Evolutionary conservation across 2,113 vertebrate species (phyloP).

Genomic region (Hippocampus guttulatus): DNA sequence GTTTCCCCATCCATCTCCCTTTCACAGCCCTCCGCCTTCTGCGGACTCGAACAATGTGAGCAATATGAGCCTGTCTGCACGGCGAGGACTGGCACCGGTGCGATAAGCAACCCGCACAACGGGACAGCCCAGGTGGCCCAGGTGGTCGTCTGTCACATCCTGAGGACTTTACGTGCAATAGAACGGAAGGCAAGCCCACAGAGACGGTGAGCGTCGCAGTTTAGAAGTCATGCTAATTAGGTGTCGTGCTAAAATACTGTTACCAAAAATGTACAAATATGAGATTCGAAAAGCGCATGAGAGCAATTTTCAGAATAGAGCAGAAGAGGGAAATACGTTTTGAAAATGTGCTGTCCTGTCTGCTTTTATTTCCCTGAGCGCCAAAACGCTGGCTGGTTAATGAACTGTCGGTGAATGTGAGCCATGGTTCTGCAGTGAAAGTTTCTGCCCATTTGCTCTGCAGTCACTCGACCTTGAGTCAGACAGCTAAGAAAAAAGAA

Average conservation of each 20-base stretch:
- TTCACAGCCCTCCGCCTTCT: neutral
- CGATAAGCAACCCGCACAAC: constrained; percentile 63
- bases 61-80: constrained; percentile 40
- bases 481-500: constrained; percentile 20
- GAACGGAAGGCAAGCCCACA: constrained; percentile 28
- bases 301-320: neutral
- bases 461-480: constrained; percentile 28
- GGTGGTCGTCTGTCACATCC: constrained; percentile 57
- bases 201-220: constrained; percentile 2
- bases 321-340: neutral
- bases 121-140: constrained; percentile 52
- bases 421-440: constrained; percentile 10
- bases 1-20: constrained; percentile 26
- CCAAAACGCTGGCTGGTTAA: constrained; percentile 30
- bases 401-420: constrained; percentile 36
- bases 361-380: neutral
- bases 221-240: neutral
- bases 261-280: neutral
- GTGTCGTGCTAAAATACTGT: neutral
- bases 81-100: constrained; percentile 40
- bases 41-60: constrained; percentile 43
- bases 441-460: constrained; percentile 42
- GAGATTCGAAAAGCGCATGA: neutral
- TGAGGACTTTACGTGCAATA: constrained; percentile 36
- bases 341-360: neutral